Percentiles rank a stretch among this genome's conserved stretches.
Conservation (phyloP, 2,797 vertebrate genomes). For the Propithecus deckenii region DNA sequence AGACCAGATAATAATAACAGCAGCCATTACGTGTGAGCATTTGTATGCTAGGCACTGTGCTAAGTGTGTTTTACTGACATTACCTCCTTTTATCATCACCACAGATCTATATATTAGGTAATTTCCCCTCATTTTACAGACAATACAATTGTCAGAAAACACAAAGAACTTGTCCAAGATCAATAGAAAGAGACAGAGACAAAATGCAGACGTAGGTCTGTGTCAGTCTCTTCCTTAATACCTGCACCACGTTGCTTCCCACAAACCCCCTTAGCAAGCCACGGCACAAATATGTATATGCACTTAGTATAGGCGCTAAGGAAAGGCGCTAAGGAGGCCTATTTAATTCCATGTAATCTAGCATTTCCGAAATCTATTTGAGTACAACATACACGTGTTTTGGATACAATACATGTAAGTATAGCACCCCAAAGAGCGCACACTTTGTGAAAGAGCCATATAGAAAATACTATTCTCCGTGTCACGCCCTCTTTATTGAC, state of each 20-base stretch:
- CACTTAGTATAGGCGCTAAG: not conserved
- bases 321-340: not conserved
- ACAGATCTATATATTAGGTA: not conserved
- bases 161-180: not conserved
- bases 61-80: not conserved
- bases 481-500: not conserved
- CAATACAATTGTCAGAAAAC: not conserved
- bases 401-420: not conserved
- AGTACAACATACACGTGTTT: not conserved
- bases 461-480: not conserved
- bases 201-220: not conserved
- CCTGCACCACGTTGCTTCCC: not conserved
- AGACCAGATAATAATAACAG: not conserved
- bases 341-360: not conserved
- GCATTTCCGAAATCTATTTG: not conserved
- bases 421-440: not conserved
- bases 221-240: not conserved
- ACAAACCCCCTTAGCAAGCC: not conserved
- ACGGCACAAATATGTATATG: not conserved
- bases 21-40: not conserved
- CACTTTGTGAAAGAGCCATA: not conserved
- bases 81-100: not conserved
- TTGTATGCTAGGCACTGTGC: not conserved
- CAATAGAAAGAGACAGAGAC: not conserved
- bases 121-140: not conserved